A percentile compares a stretch with the other conserved stretches of the same genome.
Evolutionary conservation across 2,113 vertebrate genomes (phyloP).

Genomic region (Prochilodus magdalenae): DNA sequence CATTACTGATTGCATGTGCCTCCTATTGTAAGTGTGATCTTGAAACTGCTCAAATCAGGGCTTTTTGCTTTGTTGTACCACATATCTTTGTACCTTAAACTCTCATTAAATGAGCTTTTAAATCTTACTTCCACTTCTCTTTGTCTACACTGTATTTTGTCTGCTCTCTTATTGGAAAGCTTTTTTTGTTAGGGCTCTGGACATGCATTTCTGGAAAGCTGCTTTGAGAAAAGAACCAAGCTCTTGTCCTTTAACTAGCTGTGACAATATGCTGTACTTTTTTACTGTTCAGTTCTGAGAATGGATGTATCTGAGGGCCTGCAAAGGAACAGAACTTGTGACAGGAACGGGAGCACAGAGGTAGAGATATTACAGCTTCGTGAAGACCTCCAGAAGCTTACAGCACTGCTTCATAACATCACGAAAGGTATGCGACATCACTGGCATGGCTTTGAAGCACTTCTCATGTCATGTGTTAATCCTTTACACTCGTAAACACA

Average conservation of each 20-base stretch:
- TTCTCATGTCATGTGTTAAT: neutral
- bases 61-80: neutral
- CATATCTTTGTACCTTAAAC: neutral
- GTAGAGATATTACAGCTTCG: constrained; percentile 18
- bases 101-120: too few relatives aligned
- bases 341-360: neutral
- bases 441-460: neutral
- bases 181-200: too few relatives aligned
- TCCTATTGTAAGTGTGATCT: constrained; percentile 16
- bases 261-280: neutral
- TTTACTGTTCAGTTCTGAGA: neutral
- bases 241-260: too few relatives aligned
- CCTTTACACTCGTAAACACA: too few relatives aligned
- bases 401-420: constrained; percentile 12
- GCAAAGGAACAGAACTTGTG: neutral
- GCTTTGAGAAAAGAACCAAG: too few relatives aligned
- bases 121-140: too few relatives aligned
- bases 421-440: neutral
- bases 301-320: neutral
- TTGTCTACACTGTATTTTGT: too few relatives aligned
- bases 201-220: too few relatives aligned
- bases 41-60: neutral
- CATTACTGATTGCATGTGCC: constrained; percentile 18
- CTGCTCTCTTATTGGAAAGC: too few relatives aligned
- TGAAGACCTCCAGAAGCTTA: constrained; percentile 11